A percentile compares a stretch with the other conserved stretches of the same genome.
phyloP scores from a whole-genome alignment of 1,140 invertebrate genomes.

The Dreissena polymorpha region DNA sequence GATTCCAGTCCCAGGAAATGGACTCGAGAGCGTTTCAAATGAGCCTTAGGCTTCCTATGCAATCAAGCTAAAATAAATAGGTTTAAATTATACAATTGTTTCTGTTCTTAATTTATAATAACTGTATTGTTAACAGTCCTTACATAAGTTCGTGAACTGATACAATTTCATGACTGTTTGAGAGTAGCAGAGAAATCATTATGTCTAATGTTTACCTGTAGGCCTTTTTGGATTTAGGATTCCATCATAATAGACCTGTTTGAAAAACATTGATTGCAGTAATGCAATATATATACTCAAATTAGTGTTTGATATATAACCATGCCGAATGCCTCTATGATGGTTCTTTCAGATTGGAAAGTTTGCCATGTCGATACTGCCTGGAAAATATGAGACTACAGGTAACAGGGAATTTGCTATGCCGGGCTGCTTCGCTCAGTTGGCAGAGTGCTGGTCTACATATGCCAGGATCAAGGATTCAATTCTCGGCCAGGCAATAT shows the following conservation, averaged over 20 bases:
- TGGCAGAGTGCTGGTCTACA: too few species aligned
- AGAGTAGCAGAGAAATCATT: neutral
- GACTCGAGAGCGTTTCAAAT: too few species aligned
- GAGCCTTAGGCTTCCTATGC: too few species aligned
- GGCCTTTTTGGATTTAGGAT: neutral
- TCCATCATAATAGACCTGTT: neutral
- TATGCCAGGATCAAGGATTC: too few species aligned
- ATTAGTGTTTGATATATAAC: neutral
- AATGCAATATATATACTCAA: neutral
- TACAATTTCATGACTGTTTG: neutral
- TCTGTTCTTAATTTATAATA: too few species aligned
- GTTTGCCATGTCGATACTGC: slow-evolving; percentile 91
- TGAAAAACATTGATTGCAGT: neutral
- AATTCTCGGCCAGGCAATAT: too few species aligned
- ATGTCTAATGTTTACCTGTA: neutral
- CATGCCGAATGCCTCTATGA: neutral
- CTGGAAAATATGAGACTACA: slow-evolving; percentile 81
- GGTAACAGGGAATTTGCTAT: slow-evolving; percentile 64
- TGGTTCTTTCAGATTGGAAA: slow-evolving; percentile 82
- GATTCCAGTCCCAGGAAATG: too few species aligned
- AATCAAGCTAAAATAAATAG: too few species aligned
- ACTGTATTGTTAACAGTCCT: too few species aligned
- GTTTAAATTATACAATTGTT: too few species aligned
- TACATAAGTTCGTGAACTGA: too few species aligned
- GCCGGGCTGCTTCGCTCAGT: too few species aligned